Evolutionary conservation across 2,113 vertebrate species (phyloP), one percentile per base, ranked within the genome.

Genomic region (Sorex araneus): DNA sequence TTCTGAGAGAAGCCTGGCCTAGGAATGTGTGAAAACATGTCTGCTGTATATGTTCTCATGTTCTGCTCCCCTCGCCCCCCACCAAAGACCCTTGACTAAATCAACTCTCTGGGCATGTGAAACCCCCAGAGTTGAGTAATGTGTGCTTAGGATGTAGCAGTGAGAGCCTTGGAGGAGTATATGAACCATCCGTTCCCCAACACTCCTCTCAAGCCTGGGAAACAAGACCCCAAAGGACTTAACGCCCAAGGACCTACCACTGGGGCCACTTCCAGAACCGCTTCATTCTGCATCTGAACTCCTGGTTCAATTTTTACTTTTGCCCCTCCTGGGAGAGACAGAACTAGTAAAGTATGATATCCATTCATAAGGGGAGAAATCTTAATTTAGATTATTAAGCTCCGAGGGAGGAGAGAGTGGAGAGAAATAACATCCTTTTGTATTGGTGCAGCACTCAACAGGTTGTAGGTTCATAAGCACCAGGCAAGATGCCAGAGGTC

Each of bases 1-100:
- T 88, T 86, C 5, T 90, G 28, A 93, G 70, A 92, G 64, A 60
- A 78, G 30, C 64, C 43, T 90, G 34, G 71, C 76, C 47, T 85
- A 60, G 50, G 78, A 54, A 93, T 78, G 28, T 60, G 28, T 79
- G 69, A 90, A 28, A 67, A 13, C 30, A 6, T 90, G 27, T 45
- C 32, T 32, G 40, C 43, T 50, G 47, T 50, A 40, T 13, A 9
- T 50, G 47, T 50, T 50, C 47, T 50, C 47, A 50, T 13, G 40
- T 9, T 36, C n/a, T n/a, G n/a, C n/a, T n/a, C n/a, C 3, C 28
- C 11, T 57, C 45, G 16, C 30, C 80, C 34, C 60, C 60, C 45
- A n/a, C n/a, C 30, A 34, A 73, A 80, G n/a, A 82, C 47, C 64
- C 43, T 50, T 11, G 19, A 87, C 50, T 90, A 23, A 10, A 18